phyloP scores from a whole-genome alignment of 1,140 invertebrate genomes.

The Idris sp. region DNA sequence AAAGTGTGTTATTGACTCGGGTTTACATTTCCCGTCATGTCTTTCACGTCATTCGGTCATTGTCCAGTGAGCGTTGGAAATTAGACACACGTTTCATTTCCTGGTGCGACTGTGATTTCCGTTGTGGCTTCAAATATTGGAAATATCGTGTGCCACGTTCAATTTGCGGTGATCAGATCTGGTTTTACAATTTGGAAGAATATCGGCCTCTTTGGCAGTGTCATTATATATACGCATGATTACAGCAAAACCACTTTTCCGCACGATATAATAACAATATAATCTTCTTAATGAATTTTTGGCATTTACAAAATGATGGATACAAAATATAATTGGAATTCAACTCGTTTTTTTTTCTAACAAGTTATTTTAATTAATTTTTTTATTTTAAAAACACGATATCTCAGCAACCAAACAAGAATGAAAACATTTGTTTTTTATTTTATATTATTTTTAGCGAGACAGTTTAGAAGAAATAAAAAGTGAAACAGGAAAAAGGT shows the following conservation, averaged over 20 bases:
- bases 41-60: constrained; percentile 55
- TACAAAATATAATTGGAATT: too few relatives aligned
- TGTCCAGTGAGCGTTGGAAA: constrained; percentile 72
- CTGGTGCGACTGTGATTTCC: constrained; percentile 75
- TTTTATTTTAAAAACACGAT: too few relatives aligned
- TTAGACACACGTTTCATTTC: constrained; percentile 78
- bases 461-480: constrained; percentile 35
- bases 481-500: constrained; percentile 42
- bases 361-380: too few relatives aligned
- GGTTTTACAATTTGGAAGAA: constrained; percentile 68
- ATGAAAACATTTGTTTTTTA: too few relatives aligned
- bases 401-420: too few relatives aligned
- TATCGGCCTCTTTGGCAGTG: constrained; percentile 31
- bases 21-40: constrained; percentile 58
- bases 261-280: too few relatives aligned
- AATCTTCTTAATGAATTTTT: too few relatives aligned
- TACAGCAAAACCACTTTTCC: constrained; percentile 1
- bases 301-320: too few relatives aligned
- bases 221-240: constrained; percentile 24
- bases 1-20: constrained; percentile 53
- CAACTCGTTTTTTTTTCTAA: too few relatives aligned
- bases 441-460: constrained; percentile 2
- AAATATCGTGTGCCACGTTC: constrained; percentile 72
- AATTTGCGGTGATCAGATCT: constrained; percentile 71
- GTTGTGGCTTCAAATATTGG: constrained; percentile 75